Percentiles rank a stretch among this genome's conserved stretches.
Conservation (phyloP, 2,797 vertebrate species). For the Fistularia commersonii region DNA sequence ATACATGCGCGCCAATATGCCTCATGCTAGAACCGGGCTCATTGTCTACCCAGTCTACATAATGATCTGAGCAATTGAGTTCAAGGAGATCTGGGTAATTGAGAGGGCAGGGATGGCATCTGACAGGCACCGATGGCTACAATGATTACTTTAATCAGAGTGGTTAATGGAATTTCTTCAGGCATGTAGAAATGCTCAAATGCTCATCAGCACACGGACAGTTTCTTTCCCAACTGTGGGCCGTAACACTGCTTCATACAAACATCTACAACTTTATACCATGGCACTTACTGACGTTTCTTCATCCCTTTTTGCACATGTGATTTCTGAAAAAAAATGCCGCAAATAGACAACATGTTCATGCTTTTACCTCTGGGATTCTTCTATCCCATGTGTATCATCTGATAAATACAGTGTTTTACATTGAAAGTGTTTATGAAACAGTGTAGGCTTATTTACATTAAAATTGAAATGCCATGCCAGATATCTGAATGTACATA, state of each 20-base stretch:
- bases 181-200: constrained; percentile 75
- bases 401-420: no score
- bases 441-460: no score
- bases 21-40: constrained; percentile 12
- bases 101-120: constrained; percentile 81
- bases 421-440: no score
- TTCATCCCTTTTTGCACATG: no score
- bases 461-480: no score
- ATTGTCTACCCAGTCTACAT: constrained; percentile 36
- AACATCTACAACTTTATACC: background rate
- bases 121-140: constrained; percentile 81
- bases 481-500: no score
- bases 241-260: background rate
- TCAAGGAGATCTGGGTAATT: constrained; percentile 82
- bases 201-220: constrained; percentile 70
- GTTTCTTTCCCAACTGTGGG: constrained; percentile 11
- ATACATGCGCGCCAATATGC: no score
- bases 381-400: no score
- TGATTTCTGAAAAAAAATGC: no score
- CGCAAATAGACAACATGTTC: no score
- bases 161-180: constrained; percentile 80
- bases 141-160: constrained; percentile 82
- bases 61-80: constrained; percentile 73
- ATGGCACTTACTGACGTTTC: no score
- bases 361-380: no score